phyloP scores from a whole-genome alignment of 2,797 vertebrate species.

The Sparidentex hasta region DNA sequence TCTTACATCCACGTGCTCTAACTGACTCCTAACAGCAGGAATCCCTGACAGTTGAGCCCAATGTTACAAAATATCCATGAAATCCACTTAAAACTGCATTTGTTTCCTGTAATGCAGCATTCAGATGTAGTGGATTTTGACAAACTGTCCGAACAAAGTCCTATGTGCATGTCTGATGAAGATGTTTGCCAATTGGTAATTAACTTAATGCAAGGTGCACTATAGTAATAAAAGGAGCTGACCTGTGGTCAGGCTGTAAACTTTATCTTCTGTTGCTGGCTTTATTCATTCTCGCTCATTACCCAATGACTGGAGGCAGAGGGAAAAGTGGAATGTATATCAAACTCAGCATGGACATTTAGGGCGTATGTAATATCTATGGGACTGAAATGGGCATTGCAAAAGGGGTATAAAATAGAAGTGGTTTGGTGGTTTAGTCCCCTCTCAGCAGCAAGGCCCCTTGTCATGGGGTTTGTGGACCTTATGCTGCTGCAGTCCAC shows the following conservation, averaged over 20 bases:
- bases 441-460: constrained; percentile 53
- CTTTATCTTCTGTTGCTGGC: constrained; percentile 76
- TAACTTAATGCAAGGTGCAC: constrained; percentile 73
- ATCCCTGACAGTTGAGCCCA: constrained; percentile 4
- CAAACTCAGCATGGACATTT: constrained; percentile 21
- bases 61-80: constrained; percentile 34
- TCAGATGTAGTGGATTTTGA: constrained; percentile 36
- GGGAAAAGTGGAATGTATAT: constrained; percentile 36
- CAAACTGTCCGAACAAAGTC: constrained; percentile 35
- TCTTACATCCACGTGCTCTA: constrained; percentile 12
- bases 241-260: constrained; percentile 75
- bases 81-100: constrained; percentile 52
- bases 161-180: constrained; percentile 47
- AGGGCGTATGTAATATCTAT: constrained; percentile 30
- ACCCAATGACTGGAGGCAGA: constrained; percentile 37
- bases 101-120: constrained; percentile 36
- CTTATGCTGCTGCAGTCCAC: constrained; percentile 87
- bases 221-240: constrained; percentile 71
- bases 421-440: constrained; percentile 29
- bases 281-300: constrained; percentile 70
- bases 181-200: constrained; percentile 73
- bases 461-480: constrained; percentile 73
- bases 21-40: not conserved
- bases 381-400: constrained; percentile 20
- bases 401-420: constrained; percentile 38